Base-by-base conservation (phyloP, 1,140 invertebrate species). In the Drosophila ercepeae region DNA sequence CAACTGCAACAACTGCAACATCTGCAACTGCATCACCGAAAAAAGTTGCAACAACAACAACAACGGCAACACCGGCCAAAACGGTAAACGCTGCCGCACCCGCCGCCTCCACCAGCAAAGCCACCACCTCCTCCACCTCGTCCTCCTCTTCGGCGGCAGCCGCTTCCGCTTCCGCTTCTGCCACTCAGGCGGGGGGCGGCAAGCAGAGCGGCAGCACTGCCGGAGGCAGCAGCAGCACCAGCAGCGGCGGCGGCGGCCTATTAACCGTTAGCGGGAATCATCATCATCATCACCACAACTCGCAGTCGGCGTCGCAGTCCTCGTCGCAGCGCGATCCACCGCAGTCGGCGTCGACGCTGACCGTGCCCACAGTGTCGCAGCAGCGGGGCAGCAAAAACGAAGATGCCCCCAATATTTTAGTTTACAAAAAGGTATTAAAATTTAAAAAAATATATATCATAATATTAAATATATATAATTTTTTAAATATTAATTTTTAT, bases 361-460 rank as follows among this genome's bases (percentile, higher is more conserved):
- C 51, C 3, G 63, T 68, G 29, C 64, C 55, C n/a, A 42, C 64
- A 29, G 49, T 73, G 29, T 72, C 68, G 42, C 42, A 78, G 39
- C 75, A 91, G 55, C 59, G 75, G 19, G 69, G 75, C 34, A 78
- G 69, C 42, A 89, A 75, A 45, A 90, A 89, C 52, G 90, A 91
- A 54, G 90, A 91, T 79, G 89, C 91, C n/a, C 91, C 91, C 27
- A 91, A 91, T 44, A 91, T 91, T 46, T 51, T 91, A 21, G 91
- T 91, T 11, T 91, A 91, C 51, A 91, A 91, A 57, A 91, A 91
- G 89, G 91, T 91, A 51, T 14, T n/a, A n/a, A n/a, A n/a, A n/a
- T n/a, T n/a, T n/a, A n/a, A 70, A 39, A 41, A 25, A 32, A 9
- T 18, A 27, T 25, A 9, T 14, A 2, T 9, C 2, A n/a, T 4